Base-by-base conservation (phyloP, 2,113 vertebrate genomes). In the Leuciscus idus region DNA sequence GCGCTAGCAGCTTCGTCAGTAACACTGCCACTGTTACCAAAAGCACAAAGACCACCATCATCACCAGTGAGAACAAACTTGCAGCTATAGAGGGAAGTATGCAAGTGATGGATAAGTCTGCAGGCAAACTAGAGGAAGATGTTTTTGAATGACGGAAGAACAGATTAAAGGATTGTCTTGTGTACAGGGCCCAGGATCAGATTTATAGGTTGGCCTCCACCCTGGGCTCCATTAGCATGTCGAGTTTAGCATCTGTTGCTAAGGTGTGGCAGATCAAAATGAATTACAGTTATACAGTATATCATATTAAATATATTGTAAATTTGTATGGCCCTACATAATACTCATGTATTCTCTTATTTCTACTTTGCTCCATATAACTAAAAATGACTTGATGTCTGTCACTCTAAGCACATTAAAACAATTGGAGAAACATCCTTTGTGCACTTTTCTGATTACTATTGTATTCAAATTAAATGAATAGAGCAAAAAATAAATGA, bases 31-130 rank as follows among this genome's bases (percentile, higher is more conserved):
- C 79, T 6, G 6, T 83, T 15, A 86, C 64, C 72, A 72, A 74
- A 86, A 86, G 43, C 79, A 55, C 28, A 81, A 86, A 81, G 78
- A 75, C 80, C 72, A 55, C 43, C 57, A 81, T 75, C 80, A 13
- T 75, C 43, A 64, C 39, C 33, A 21, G 26, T 19, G 59, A 76
- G 70, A 70, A 72, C 23, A 73, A 39, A 10, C 6, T 83, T n/a
- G 12, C 36, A 13, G 46, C 68, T n/a, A 55, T 2, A 13, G 50
- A 57, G 26, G 55, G 36, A 62, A 21, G 48, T 39, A 48, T 78
- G 75, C 30, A 68, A 73, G 52, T 73, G 23, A 74, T 36, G 9
- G 21, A 68, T 33, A 50, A 7, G n/a, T 82, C 55, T 81, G 55
- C 36, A 79, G 21, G 4, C 8, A 57, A 70, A 57, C 75, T 46